Conservation (phyloP, 2,888 invertebrate species). For the Tetragonisca angustula region DNA sequence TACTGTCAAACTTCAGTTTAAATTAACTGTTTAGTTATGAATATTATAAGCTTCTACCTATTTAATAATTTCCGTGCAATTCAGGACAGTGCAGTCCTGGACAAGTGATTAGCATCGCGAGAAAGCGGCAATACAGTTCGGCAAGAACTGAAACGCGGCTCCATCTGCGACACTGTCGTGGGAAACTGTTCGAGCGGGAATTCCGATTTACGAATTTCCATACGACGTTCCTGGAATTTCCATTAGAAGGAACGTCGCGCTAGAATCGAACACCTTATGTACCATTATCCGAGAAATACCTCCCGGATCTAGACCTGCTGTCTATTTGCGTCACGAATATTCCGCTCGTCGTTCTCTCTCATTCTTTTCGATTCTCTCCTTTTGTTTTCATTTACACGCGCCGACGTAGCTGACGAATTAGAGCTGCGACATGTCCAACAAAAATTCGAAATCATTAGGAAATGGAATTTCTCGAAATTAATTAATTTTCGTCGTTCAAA, state of each 20-base stretch:
- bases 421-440: background rate
- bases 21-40: background rate
- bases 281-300: conserved; percentile 25
- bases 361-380: background rate
- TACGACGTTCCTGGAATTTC: conserved; percentile 49
- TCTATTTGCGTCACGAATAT: conserved; percentile 16
- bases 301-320: conserved; percentile 12
- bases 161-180: conserved; percentile 18
- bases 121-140: conserved; percentile 3
- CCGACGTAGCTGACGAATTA: background rate
- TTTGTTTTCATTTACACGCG: background rate
- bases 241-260: conserved; percentile 30
- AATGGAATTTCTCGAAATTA: background rate
- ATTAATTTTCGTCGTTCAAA: background rate
- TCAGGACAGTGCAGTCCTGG: no score
- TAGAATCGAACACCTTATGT: conserved; percentile 26
- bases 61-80: background rate
- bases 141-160: background rate
- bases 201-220: conserved; percentile 53
- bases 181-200: conserved; percentile 19
- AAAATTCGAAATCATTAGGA: background rate
- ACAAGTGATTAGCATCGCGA: background rate
- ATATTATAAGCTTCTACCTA: background rate
- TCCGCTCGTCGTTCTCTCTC: background rate
- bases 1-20: no score